A percentile compares a stretch with the other conserved stretches of the same genome.
Conservation (phyloP, 2,797 vertebrate species). For the Naso thynnoides region DNA sequence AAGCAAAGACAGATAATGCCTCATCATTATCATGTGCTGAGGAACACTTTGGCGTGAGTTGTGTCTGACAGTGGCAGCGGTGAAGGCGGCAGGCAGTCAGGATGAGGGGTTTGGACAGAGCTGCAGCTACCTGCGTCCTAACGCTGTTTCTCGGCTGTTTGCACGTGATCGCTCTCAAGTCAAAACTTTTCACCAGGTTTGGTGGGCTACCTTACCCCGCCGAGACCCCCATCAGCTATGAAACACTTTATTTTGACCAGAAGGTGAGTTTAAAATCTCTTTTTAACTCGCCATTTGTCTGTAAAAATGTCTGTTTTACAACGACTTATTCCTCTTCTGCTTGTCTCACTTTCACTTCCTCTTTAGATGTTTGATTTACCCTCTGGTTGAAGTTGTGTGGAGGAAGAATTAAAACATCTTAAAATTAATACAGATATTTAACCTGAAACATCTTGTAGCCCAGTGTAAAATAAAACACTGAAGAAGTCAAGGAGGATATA, state of each 20-base stretch:
- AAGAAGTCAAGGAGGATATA: not conserved
- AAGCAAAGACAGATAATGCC: constrained; percentile 24
- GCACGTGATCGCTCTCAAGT: constrained; percentile 74
- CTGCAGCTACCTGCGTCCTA: constrained; percentile 49
- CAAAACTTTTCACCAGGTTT: constrained; percentile 73
- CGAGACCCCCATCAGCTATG: constrained; percentile 72
- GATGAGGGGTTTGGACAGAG: constrained; percentile 9
- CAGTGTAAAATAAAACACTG: not conserved
- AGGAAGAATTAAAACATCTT: not conserved
- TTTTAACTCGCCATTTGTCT: not conserved
- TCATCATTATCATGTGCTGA: constrained; percentile 20
- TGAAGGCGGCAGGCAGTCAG: constrained; percentile 2
- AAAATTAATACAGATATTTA: not conserved
- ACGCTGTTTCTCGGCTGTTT: constrained; percentile 58
- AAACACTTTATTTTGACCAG: constrained; percentile 84
- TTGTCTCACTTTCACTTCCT: constrained; percentile 54
- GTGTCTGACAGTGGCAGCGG: constrained; percentile 27
- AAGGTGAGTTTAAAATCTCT: constrained; percentile 75
- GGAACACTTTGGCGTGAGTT: constrained; percentile 6
- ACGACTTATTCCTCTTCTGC: constrained; percentile 21
- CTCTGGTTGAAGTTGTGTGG: not conserved
- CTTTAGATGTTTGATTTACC: not conserved
- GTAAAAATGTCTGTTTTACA: not conserved
- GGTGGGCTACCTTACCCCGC: constrained; percentile 15
- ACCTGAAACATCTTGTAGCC: not conserved